Base-by-base conservation (phyloP, 2,797 vertebrate genomes). In the Ambastaia sidthimunki region DNA sequence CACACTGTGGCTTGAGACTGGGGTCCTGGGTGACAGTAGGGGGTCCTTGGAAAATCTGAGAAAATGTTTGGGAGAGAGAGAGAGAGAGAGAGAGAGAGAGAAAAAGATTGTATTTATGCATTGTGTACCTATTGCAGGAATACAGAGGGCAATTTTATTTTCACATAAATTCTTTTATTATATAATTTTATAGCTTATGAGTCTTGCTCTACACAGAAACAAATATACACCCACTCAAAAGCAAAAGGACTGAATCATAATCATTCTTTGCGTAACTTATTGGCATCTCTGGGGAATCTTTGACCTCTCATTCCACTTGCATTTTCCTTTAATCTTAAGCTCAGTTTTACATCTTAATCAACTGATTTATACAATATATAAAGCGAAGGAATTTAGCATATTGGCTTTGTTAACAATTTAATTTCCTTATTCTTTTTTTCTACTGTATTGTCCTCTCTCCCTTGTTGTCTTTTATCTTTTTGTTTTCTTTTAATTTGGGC, bases 261-360 rank as follows among this genome's bases (percentile, higher is more conserved):
- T 74, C 18, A 34, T 74, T 60, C 11, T 60, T 15, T 1, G 19
- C 37, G 16, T 21, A 74, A 57, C 23, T 63, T 25, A 0, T 34
- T 16, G 52, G n/a, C 72, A 2, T 52, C 59, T 65, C 60, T 31
- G 41, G 41, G 71, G 57, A 23, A 75, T 75, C 28, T 47, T 7
- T 75, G 31, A 65, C 60, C 28, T 66, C 60, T 48, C 3, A 18
- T 16, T 41, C 15, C 62, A 25, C 47, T 41, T 65, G n/a, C 63
- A 54, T 28, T 41, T 31, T 71, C 16, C 48, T 81, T 84, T 76
- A 19, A 78, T 63, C 68, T 67, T 44, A 79, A 50, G n/a, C 76
- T 73, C 28, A 34, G 66, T 71, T 74, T 74, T 68, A 82, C 37
- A 66, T 72, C 57, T 80, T 74, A 86, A 44, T 44, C 47, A 66